Percentiles rank a stretch among this genome's conserved stretches.
Conservation (phyloP, 92 coral and sea anemone genomes). For the Parazoanthus atlanticus region DNA sequence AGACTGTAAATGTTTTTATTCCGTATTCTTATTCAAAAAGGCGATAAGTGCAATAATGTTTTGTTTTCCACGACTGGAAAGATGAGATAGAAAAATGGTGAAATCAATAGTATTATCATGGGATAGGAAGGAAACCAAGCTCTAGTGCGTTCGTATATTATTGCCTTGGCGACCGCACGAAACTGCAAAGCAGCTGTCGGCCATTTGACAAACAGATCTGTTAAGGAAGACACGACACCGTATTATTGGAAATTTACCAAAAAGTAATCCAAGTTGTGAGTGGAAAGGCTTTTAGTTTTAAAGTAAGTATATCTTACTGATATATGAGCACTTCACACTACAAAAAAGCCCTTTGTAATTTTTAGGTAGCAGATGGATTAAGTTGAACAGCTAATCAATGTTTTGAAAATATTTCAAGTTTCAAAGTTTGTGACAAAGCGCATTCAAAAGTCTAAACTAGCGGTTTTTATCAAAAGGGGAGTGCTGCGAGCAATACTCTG, state of each 20-base stretch:
- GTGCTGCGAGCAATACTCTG: too few relatives aligned
- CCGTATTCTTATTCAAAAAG: background rate
- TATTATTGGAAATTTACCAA: background rate
- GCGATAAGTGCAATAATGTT: too few relatives aligned
- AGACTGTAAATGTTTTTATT: background rate
- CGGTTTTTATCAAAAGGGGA: too few relatives aligned
- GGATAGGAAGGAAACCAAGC: too few relatives aligned
- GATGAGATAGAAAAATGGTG: background rate
- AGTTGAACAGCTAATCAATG: background rate
- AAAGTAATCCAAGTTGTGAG: too few relatives aligned
- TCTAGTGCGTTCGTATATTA: background rate
- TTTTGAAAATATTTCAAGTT: background rate
- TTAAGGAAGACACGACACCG: too few relatives aligned
- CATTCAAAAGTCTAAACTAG: too few relatives aligned
- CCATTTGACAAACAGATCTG: background rate
- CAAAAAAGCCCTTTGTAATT: too few relatives aligned
- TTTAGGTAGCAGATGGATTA: background rate
- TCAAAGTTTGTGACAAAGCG: too few relatives aligned
- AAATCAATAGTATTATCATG: background rate
- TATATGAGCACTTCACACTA: background rate
- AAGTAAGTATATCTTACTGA: background rate
- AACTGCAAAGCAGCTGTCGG: background rate
- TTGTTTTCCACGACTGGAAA: background rate
- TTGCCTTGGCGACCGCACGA: slow-evolving; percentile 1
- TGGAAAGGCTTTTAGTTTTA: background rate